A percentile compares a stretch with the other conserved stretches of the same genome.
Conservation (phyloP, 2,888 invertebrate genomes). For the Nymphalis polychloros region DNA sequence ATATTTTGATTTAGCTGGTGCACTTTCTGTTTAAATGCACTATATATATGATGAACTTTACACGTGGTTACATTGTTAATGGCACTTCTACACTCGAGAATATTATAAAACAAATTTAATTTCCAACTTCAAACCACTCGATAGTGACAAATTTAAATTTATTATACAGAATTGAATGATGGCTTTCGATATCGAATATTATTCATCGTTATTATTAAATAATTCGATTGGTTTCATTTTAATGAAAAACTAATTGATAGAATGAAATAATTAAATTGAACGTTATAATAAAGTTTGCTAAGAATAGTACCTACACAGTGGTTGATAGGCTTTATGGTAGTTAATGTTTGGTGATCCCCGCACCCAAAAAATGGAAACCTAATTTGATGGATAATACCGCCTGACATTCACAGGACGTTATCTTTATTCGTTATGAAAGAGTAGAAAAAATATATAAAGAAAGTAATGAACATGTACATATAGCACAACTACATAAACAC, state of each 20-base stretch:
- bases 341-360: too few species aligned
- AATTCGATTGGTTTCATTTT: background rate
- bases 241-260: background rate
- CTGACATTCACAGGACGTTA: too few species aligned
- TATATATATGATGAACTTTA: background rate
- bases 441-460: too few species aligned
- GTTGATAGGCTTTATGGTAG: too few species aligned
- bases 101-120: background rate
- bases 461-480: too few species aligned
- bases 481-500: too few species aligned
- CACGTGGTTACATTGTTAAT: slow-evolving; percentile 1
- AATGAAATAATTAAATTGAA: too few species aligned
- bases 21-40: background rate
- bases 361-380: too few species aligned
- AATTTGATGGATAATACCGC: too few species aligned
- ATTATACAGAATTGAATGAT: background rate
- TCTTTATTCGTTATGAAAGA: too few species aligned
- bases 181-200: background rate
- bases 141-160: background rate
- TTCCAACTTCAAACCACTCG: slow-evolving; percentile 1
- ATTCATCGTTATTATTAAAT: background rate
- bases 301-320: too few species aligned
- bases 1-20: background rate
- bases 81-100: background rate
- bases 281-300: too few species aligned